Evolutionary conservation across 2,113 vertebrate genomes (phyloP), one percentile per base, ranked within the genome.

Genomic region (Antigone vipio): DNA sequence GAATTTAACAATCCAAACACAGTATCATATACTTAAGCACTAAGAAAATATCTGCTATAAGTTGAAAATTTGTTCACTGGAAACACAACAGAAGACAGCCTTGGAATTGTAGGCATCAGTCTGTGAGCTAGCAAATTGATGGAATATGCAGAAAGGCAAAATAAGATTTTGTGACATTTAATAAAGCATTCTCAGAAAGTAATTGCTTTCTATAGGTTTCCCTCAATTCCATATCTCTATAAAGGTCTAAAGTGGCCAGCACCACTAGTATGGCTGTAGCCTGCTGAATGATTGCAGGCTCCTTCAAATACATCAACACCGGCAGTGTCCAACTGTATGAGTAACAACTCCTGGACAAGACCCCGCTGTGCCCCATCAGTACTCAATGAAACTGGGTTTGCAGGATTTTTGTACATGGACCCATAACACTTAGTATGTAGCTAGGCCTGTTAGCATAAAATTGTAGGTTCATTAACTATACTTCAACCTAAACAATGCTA

Each of bases 1-100:
- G 64, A 91, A 91, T 68, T 50, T 75, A 91, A 92, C 91, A 85
- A 81, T 91, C 62, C 58, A 85, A 78, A 94, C 71, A 88, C 44
- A 55, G 47, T 42, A 64, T 34, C 52, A 72, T 49, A 32, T 53
- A 91, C 58, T 87, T 53, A 53, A 67, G 52, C 38, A 55, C 60
- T 71, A 91, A 80, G 79, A 84, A 95, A 89, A 68, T 91, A 95
- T 32, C 77, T 87, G 44, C 53, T 63, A 35, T 68, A 95, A 85
- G 21, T 29, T 93, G 72, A 89, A 74, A 69, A 53, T 53, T 14
- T 88, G 62, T 84, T 74, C 68, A 59, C 27, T 89, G 68, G 83
- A 84, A 95, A 40, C 55, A 76, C 32, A 69, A 53, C 62, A 85
- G 74, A 92, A 91, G 50, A 91, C 24, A 77, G 79, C 29, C 49